A percentile compares a stretch with the other conserved stretches of the same genome.
Evolutionary conservation across 2,797 vertebrate genomes (phyloP).

Genomic region (Acanthopagrus latus): DNA sequence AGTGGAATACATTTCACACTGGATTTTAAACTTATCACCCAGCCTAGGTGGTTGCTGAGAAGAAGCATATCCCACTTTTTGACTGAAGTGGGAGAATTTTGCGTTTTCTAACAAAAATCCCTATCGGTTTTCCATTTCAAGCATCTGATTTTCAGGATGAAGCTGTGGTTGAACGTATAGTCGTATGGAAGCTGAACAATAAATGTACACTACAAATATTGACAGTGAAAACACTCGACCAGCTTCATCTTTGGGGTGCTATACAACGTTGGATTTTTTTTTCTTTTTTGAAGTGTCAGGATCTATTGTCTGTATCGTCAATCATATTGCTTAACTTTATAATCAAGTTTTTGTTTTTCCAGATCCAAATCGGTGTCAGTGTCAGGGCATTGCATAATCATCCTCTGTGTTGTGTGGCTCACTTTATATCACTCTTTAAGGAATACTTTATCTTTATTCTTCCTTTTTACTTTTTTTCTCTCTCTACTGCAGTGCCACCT

Average conservation of each 20-base stretch:
- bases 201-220: constrained; percentile 36
- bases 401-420: constrained; percentile 10
- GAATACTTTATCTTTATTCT: not conserved
- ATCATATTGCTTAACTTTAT: constrained; percentile 7
- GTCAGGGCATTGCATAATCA: constrained; percentile 23
- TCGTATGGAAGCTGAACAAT: constrained; percentile 6
- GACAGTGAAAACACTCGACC: not conserved
- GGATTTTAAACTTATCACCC: not conserved
- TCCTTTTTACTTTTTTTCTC: constrained; percentile 40
- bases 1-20: not conserved
- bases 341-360: constrained; percentile 9
- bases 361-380: constrained; percentile 11
- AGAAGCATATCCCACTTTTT: constrained; percentile 17
- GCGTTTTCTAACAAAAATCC: constrained; percentile 9
- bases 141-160: not conserved
- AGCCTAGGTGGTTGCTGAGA: constrained; percentile 27
- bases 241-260: constrained; percentile 7
- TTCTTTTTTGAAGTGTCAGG: not conserved
- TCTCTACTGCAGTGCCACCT: constrained; percentile 71
- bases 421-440: constrained; percentile 20
- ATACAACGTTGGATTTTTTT: constrained; percentile 9
- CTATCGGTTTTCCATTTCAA: constrained; percentile 5
- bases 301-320: constrained; percentile 18
- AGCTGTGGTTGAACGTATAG: not conserved
- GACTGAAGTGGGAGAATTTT: constrained; percentile 10